Conservation (phyloP, 2,888 invertebrate species). For the Alsophila aescularia region DNA sequence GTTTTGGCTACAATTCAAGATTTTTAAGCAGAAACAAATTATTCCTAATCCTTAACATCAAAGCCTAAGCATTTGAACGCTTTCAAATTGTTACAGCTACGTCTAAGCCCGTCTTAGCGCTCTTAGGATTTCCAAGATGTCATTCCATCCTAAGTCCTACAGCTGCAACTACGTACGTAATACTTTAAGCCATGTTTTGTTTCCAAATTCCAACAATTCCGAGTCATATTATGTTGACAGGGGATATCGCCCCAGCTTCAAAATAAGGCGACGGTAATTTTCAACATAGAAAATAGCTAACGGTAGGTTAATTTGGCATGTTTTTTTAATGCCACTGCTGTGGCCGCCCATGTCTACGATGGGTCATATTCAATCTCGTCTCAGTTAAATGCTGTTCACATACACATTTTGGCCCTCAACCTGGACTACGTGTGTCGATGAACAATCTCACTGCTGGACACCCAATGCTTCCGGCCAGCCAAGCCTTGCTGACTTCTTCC, state of each 20-base stretch:
- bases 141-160: constrained; percentile 4
- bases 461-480: too few relatives aligned
- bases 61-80: neutral
- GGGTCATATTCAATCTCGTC: too few relatives aligned
- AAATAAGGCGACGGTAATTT: constrained; percentile 12
- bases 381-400: too few relatives aligned
- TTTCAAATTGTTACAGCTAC: constrained; percentile 1
- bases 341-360: too few relatives aligned
- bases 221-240: constrained; percentile 28
- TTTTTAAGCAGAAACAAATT: neutral
- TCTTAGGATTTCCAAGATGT: constrained; percentile 12
- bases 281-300: neutral
- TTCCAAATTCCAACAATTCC: constrained; percentile 15
- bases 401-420: too few relatives aligned
- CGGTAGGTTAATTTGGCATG: neutral
- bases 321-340: too few relatives aligned
- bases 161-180: constrained; percentile 13
- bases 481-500: too few relatives aligned
- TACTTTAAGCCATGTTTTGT: constrained; percentile 30
- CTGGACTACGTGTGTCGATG: too few relatives aligned
- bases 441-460: too few relatives aligned
- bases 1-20: too few relatives aligned
- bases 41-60: constrained; percentile 3
- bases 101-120: constrained; percentile 9
- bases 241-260: constrained; percentile 15